Evolutionary conservation across 2,888 invertebrate species (phyloP), one percentile per base, ranked within the genome.

Genomic region (Mycalesis mineus): DNA sequence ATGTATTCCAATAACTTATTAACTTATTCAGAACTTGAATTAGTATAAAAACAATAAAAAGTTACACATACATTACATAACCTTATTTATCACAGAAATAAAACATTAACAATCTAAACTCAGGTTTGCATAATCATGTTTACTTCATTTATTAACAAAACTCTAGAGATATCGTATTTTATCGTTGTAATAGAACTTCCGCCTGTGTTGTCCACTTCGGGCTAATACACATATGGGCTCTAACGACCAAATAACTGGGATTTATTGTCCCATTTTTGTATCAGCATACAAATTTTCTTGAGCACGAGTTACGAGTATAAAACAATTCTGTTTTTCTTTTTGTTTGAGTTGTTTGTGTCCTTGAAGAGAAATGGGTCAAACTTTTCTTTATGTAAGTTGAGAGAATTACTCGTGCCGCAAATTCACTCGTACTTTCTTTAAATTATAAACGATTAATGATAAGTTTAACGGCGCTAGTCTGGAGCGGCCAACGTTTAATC

Each of bases 181-280:
- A 44, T 28, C n/a, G 28, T 7, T 13, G 13, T 28, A 22, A n/a
- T 28, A 7, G n/a, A 17, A 44, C n/a, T 28, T 28, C n/a, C 28
- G 42, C n/a, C n/a, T 28, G 9, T 28, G 13, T 44, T 44, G 42
- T 44, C 42, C 42, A 44, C n/a, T 28, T 28, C 7, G 42, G 22
- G 28, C 7, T 28, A 44, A 17, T 13, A 44, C 28, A 44, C 42
- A 44, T 28, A 11, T 44, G 42, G 28, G 17, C 17, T 41, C 51
- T 52, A 52, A 52, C 33, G 51, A 33, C 31, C 51, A 17, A 31
- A 52, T 52, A 52, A 52, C 15, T 42, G 33, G 33, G 51, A 31
- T 41, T 42, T 52, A 40, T 33, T 42, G 17, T 15, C 31, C 41
- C 15, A 52, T 42, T 52, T 42, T 52, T n/a, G 42, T 41, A 40